Conservation (phyloP, 2,797 vertebrate species). For the Liparis tanakae region DNA sequence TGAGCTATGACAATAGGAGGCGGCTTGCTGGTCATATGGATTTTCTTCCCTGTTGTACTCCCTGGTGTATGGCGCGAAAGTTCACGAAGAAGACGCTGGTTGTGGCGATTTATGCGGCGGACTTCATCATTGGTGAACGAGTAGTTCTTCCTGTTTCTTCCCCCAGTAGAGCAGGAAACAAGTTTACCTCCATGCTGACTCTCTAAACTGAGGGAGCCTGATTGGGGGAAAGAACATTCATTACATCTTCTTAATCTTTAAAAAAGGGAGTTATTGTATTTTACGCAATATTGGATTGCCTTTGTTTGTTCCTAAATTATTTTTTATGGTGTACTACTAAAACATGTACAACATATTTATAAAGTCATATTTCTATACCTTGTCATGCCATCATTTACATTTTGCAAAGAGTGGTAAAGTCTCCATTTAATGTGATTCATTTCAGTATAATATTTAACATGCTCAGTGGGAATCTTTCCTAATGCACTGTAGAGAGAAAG, state of each 20-base stretch:
- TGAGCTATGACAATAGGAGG: constrained; percentile 79
- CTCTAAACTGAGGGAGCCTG: constrained; percentile 84
- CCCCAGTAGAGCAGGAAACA: constrained; percentile 70
- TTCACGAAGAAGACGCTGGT: constrained; percentile 90
- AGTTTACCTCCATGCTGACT: constrained; percentile 78
- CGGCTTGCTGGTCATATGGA: constrained; percentile 30
- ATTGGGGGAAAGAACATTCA: constrained; percentile 9
- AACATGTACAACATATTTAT: background rate
- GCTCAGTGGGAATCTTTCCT: background rate
- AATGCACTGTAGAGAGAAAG: background rate
- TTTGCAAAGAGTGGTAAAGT: background rate
- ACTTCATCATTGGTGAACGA: constrained; percentile 92
- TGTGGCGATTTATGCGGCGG: constrained; percentile 90
- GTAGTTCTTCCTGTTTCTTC: constrained; percentile 87
- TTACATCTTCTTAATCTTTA: constrained; percentile 9
- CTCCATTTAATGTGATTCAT: background rate
- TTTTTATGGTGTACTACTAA: background rate
- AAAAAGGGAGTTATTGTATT: background rate
- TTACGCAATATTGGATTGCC: background rate
- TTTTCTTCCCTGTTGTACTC: constrained; percentile 55
- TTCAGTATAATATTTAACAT: background rate
- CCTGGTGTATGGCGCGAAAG: constrained; percentile 83
- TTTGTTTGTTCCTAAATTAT: too few species aligned
- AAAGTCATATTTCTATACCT: background rate
- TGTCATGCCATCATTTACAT: background rate